These are phyloP conservation scores for Spatulosminthurus flaviceps DNA, from an alignment of 2,888 invertebrate genomes.

Conservation along the genomic window DNA sequence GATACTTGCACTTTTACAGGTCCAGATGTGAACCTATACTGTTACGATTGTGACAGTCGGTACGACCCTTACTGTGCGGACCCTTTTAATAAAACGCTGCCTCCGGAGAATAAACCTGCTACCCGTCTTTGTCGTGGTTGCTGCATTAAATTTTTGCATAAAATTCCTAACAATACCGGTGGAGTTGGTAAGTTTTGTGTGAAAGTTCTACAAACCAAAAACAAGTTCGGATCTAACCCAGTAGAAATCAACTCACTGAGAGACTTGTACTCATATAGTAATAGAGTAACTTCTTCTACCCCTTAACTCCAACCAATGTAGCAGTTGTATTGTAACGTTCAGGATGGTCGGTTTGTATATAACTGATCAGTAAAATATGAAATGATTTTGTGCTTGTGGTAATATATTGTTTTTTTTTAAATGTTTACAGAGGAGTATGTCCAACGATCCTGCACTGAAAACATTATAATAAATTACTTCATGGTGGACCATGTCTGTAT, in stretches of 20 bases:
- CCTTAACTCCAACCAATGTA: no score
- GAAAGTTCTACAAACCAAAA: no score
- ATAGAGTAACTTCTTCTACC: no score
- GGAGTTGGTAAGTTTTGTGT: constrained; percentile 23
- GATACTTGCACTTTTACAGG: constrained; percentile 15
- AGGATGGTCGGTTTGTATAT: no score
- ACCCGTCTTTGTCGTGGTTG: constrained; percentile 90
- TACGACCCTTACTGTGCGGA: constrained; percentile 88
- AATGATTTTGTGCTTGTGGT: no score
- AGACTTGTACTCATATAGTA: no score
- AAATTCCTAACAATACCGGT: constrained; percentile 65
- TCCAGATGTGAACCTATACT: constrained; percentile 65
- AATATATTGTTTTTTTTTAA: no score
- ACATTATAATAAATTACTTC: constrained; percentile 93
- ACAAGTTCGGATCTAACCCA: no score
- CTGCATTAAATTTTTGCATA: constrained; percentile 94
- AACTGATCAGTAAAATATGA: no score
- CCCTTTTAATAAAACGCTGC: constrained; percentile 90
- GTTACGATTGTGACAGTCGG: constrained; percentile 95
- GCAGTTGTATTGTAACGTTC: no score
- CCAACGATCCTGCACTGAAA: constrained; percentile 89
- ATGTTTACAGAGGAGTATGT: constrained; percentile 78
- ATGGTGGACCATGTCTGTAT: constrained; percentile 99
- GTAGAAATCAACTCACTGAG: no score
- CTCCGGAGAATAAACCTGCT: constrained; percentile 87